Conservation (phyloP, 2,888 invertebrate genomes). For the Melinaea marsaeus region DNA sequence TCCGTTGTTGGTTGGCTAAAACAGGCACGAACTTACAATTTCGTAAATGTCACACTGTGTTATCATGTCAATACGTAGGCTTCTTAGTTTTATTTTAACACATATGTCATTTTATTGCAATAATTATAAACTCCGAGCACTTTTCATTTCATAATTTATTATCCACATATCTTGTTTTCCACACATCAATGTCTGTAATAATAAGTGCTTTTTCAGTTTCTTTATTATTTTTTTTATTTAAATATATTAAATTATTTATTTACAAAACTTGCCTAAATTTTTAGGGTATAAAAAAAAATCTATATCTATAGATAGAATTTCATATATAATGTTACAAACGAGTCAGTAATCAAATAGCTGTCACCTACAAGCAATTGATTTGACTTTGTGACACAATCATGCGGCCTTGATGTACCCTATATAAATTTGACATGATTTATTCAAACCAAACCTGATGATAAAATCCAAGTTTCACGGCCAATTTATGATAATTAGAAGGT, state of each 20-base stretch:
- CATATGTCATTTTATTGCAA: not conserved
- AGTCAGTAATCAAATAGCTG: not conserved
- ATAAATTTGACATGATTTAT: not conserved
- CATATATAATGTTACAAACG: too few relatives aligned
- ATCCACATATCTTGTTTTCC: too few relatives aligned
- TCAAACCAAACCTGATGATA: not conserved
- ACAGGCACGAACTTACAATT: slow-evolving; percentile 76
- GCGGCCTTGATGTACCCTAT: slow-evolving; percentile 1
- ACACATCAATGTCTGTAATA: too few relatives aligned
- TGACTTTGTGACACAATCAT: not conserved
- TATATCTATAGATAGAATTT: too few relatives aligned
- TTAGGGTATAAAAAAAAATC: too few relatives aligned
- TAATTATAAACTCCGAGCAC: too few relatives aligned
- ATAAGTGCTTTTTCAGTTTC: too few relatives aligned
- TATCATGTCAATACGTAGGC: slow-evolving; percentile 1
- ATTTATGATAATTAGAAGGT: not conserved
- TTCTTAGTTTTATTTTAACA: not conserved
- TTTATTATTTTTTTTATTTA: too few relatives aligned
- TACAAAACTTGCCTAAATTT: too few relatives aligned
- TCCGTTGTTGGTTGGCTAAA: slow-evolving; percentile 90
- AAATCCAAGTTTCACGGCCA: not conserved
- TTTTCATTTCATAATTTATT: too few relatives aligned
- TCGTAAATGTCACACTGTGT: not conserved
- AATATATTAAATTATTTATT: too few relatives aligned
- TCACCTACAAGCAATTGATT: slow-evolving; percentile 2